phyloP scores from a whole-genome alignment of 2,797 vertebrate genomes.

The Hydrocynus forskahlii region DNA sequence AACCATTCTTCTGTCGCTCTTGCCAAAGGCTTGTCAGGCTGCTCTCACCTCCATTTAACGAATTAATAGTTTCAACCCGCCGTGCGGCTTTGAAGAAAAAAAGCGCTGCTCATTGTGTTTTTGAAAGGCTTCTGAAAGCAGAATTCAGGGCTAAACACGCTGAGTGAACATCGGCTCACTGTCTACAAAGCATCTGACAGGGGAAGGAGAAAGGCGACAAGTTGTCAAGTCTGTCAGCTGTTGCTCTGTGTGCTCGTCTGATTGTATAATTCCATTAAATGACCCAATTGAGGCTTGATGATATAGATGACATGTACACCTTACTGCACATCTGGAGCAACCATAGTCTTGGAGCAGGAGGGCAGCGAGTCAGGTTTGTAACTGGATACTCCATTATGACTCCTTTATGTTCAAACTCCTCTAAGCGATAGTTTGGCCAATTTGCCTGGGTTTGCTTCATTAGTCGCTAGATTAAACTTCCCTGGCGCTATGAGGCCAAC shows the following conservation, averaged over 20 bases:
- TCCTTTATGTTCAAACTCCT: too few species aligned
- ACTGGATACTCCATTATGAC: too few species aligned
- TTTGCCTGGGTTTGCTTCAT: too few species aligned
- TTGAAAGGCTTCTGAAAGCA: slow-evolving; percentile 37
- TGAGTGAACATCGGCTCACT: slow-evolving; percentile 17
- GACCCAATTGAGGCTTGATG: slow-evolving; percentile 46
- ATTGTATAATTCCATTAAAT: slow-evolving; percentile 48
- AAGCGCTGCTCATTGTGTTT: slow-evolving; percentile 28
- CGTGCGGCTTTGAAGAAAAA: slow-evolving; percentile 28
- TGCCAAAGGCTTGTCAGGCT: slow-evolving; percentile 29
- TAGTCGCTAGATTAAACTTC: too few species aligned
- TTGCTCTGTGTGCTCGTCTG: slow-evolving; percentile 29
- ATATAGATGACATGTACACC: slow-evolving; percentile 23
- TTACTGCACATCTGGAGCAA: background rate
- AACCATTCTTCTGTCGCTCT: slow-evolving; percentile 1
- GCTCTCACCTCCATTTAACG: slow-evolving; percentile 12
- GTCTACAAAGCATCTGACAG: slow-evolving; percentile 11
- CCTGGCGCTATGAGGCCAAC: too few species aligned
- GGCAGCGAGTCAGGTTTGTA: too few species aligned
- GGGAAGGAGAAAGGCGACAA: slow-evolving; percentile 19
- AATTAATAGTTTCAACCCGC: slow-evolving; percentile 33
- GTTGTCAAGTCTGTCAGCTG: slow-evolving; percentile 50
- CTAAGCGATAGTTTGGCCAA: too few species aligned
- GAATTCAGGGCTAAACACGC: slow-evolving; percentile 27
- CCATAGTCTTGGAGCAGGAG: background rate